phyloP scores from a whole-genome alignment of 2,797 vertebrate genomes.

The Rhyacichthys aspro region DNA sequence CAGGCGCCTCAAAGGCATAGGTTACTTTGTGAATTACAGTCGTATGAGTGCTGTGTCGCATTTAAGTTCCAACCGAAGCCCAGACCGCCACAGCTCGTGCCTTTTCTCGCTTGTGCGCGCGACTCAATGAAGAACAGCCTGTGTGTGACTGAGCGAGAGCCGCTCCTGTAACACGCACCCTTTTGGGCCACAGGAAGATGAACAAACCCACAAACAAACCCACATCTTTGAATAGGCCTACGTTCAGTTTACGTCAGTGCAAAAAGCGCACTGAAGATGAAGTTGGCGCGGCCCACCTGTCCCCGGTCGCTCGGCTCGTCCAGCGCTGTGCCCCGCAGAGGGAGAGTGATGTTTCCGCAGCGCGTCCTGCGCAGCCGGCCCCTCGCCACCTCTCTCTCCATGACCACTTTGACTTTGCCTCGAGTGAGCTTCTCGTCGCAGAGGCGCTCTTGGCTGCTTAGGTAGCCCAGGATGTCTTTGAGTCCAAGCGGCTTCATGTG shows the following conservation, averaged over 20 bases:
- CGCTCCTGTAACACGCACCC: slow-evolving; percentile 64
- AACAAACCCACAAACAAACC: slow-evolving; percentile 27
- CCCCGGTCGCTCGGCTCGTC: slow-evolving; percentile 43
- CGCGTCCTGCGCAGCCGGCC: slow-evolving; percentile 84
- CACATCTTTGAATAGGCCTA: slow-evolving; percentile 11
- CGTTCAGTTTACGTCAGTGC: not conserved
- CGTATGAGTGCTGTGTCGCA: too few species aligned
- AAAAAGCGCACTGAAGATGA: slow-evolving; percentile 43
- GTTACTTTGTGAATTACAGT: too few species aligned
- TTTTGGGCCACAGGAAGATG: slow-evolving; percentile 61
- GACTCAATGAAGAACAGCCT: not conserved
- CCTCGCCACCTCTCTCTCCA: slow-evolving; percentile 83
- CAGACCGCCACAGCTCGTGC: not conserved
- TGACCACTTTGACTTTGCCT: slow-evolving; percentile 84
- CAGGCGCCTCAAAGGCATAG: not conserved
- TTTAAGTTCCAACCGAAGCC: slow-evolving; percentile 3
- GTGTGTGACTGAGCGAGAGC: slow-evolving; percentile 29
- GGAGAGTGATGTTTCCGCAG: slow-evolving; percentile 81
- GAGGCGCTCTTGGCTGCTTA: slow-evolving; percentile 80
- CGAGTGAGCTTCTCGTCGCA: slow-evolving; percentile 82
- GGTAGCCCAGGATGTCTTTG: slow-evolving; percentile 83
- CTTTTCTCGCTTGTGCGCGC: slow-evolving; percentile 19
- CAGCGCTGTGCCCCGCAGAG: slow-evolving; percentile 59
- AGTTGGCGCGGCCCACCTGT: slow-evolving; percentile 77
- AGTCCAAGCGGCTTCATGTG: slow-evolving; percentile 79